Base-by-base conservation (phyloP, 1,140 invertebrate genomes). In the Apolygus lucorum region DNA sequence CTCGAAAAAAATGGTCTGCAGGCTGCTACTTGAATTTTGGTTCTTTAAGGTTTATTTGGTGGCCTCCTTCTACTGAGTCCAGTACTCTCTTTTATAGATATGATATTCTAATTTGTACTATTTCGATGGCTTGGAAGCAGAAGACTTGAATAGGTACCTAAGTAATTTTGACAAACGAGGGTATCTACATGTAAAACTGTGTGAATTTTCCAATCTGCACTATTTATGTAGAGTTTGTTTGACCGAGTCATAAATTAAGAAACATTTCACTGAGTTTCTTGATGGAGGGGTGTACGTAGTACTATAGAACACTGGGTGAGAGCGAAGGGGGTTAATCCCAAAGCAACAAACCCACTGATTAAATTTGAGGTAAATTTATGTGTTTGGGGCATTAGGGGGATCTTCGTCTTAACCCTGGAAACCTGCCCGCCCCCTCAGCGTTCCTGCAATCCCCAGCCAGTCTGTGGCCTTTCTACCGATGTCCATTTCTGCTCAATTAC, bases 401-500 rank as follows among this genome's bases (percentile, higher is more conserved):
- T 42, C 34, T 42, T 42, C 34, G 34, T 42, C 34, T 42, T 42
- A 42, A 17, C 34, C 34, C 34, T 42, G 34, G 34, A 42, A 42
- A 4, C 34, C 34, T 42, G 4, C 34, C 17, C 34, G 4, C 34
- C 17, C 17, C 34, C 28, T 65, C 59, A 54, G 67, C 63, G 0
- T 29, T 63, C 59, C 52, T 24, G 42, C 34, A 2, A 29, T 17
- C 54, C 28, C 28, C 28, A 42, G 24, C 49, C 52, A 65, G 63
- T n/a, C 63, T 42, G 52, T 52, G 68, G 68, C 27, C 63, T 65
- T 54, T 42, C 63, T 52, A 62, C 65, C 52, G 28, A 62, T 24
- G 63, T 70, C 22, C 34, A 63, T 67, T 62, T 65, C 42, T 26
- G 93, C 8, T 83, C 91, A 65, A 86, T 88, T 74, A 84, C 92